Evolutionary conservation across 2,888 invertebrate species (phyloP), one percentile per base, ranked within the genome.

Genomic region (Eucera pruinosa): DNA sequence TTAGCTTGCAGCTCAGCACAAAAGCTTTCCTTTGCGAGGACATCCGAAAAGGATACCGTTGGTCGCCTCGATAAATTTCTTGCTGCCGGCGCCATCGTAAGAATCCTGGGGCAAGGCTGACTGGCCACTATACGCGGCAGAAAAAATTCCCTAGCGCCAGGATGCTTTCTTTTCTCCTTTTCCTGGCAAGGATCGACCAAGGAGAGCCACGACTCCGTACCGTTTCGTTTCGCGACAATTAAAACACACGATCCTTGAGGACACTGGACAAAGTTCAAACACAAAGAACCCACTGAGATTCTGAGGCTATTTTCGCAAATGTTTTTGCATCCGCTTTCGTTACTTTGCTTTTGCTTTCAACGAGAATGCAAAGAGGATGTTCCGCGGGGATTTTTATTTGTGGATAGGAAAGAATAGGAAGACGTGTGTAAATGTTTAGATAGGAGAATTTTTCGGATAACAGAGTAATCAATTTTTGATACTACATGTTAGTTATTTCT

Each of bases 11-110:
- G 9, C 39, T 7, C 11, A 2, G 13, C 45, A 23, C 47, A 20
- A 61, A 65, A 65, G 30, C 27, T 47, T 27, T 45, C 18, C 23
- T 20, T n/a, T 20, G 36, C 27, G 18, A 33, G 47, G 45, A 55
- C 33, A 36, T 25, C 15, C 58, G 47, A 57, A 47, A 57, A 66
- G 58, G 25, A 48, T 39, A 66, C 20, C 66, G 30, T 50, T 23
- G 61, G 45, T 69, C 48, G 69, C 69, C 78, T 78, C 78, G 70
- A 78, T 78, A 78, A 78, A 78, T 78, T 78, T 65, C 67, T 30
- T 23, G 9, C 20, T 23, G 43, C 13, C 41, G 64, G 72, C 67
- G 79, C 64, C 64, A 45, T 41, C 61, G 68, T 25, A 41, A 39
- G 66, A 36, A 64, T 67, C 71, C 23, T 33, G 30, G 43, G 41